These are phyloP conservation scores for Phrynosoma blainvillii DNA, from an alignment of 2,113 vertebrate species.

Conservation along the genomic window DNA sequence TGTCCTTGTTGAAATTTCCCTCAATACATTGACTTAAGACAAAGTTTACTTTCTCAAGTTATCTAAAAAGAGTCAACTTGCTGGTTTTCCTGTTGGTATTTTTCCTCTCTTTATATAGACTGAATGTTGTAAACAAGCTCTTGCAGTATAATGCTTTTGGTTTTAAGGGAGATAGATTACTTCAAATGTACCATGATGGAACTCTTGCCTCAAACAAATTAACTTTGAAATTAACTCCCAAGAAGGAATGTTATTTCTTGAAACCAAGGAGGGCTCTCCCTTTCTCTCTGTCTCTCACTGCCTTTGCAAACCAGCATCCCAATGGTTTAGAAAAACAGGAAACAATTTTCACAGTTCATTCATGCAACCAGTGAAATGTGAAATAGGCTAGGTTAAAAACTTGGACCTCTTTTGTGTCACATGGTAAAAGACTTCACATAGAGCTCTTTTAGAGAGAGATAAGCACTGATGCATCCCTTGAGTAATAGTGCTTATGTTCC, in stretches of 20 bases:
- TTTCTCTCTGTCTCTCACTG: background rate
- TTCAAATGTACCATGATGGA: conserved; percentile 10
- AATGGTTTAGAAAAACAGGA: conserved; percentile 64
- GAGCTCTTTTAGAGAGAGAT: conserved; percentile 38
- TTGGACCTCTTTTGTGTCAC: conserved; percentile 42
- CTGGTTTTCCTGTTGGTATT: conserved; percentile 57
- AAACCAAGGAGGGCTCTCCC: conserved; percentile 28
- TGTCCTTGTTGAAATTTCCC: conserved; percentile 51
- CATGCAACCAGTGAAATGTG: conserved; percentile 64
- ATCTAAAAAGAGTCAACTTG: conserved; percentile 29
- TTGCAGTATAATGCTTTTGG: conserved; percentile 12
- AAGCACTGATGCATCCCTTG: background rate
- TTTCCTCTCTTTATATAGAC: conserved; percentile 46
- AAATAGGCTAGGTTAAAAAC: conserved; percentile 62
- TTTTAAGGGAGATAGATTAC: conserved; percentile 10
- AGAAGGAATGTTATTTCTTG: conserved; percentile 43
- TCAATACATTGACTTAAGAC: conserved; percentile 44
- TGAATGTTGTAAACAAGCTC: conserved; percentile 50
- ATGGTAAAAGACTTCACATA: conserved; percentile 21
- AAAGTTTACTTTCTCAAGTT: conserved; percentile 54
- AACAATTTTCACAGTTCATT: conserved; percentile 67
- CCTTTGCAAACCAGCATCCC: conserved; percentile 42
- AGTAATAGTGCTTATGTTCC: conserved; percentile 19
- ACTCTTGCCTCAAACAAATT: background rate
- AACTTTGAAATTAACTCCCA: conserved; percentile 39